Evolutionary conservation across 2,888 invertebrate species (phyloP), one percentile per base, ranked within the genome.

Genomic region (Ectobius pallidus): DNA sequence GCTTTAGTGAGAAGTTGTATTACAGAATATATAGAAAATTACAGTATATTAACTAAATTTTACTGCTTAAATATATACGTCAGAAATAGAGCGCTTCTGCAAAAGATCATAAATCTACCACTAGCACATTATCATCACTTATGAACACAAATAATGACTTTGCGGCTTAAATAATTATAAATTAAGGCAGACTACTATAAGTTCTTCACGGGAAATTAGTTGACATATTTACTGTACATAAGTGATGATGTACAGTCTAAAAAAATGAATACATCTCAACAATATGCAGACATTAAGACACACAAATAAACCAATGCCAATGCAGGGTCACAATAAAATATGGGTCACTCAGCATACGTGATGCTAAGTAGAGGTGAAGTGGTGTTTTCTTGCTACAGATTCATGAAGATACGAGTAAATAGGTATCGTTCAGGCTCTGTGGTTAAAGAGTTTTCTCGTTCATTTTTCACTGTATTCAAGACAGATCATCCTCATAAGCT

Each of bases 311-410:
- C 16, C n/a, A 58, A 14, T n/a, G 58, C 58, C 14, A 58, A 25
- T 16, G 32, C 58, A 52, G 58, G 58, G 30, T 25, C n/a, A 58
- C 27, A 30, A 16, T 52, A 52, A 7, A 20, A 20, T n/a, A 46
- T 7, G 46, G 20, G n/a, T 52, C 52, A 52, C 25, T 9, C 52
- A 25, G 52, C 52, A 52, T 25, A 52, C 58, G 30, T 11, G n/a
- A 58, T 4, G 27, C 58, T 11, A 30, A 25, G 6, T 52, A n/a
- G 11, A 22, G 1, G 27, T 55, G 55, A 55, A 55, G 55, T 55
- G 55, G 55, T 55, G 55, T 55, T 55, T 55, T 55, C 55, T 55
- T 55, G 55, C 58, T 58, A 58, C 3, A 34, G n/a, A n/a, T n/a
- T n/a, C 11, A 7, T 34, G 34, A 34, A 34, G 34, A 34, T 6